Evolutionary conservation across 37 sponge, comb jelly and placozoan species (phyloP).

Genomic region (Ianthella basta): DNA sequence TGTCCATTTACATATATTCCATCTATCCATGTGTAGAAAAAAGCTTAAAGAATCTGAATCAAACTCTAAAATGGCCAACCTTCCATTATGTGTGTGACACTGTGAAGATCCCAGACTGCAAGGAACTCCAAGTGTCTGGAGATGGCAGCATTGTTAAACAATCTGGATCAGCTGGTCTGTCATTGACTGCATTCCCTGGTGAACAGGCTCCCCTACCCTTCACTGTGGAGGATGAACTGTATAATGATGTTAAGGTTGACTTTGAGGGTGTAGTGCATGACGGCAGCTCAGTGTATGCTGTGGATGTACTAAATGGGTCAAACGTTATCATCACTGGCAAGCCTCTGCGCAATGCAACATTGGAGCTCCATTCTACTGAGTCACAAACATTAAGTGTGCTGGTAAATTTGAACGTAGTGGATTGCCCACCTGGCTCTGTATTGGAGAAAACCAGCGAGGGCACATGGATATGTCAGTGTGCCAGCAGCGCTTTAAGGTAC

Average conservation of each 20-base stretch:
- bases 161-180: no score
- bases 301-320: neutral
- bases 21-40: slow-evolving; percentile 42
- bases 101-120: neutral
- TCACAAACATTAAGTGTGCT: neutral
- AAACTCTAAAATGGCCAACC: slow-evolving; percentile 26
- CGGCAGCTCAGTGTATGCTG: neutral
- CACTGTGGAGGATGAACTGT: slow-evolving; percentile 34
- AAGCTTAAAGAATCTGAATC: neutral
- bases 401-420: neutral
- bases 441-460: no score
- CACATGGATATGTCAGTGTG: no score
- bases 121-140: neutral
- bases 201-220: slow-evolving; percentile 28
- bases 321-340: neutral
- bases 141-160: neutral
- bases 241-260: neutral
- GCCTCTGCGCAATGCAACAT: neutral
- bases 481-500: no score
- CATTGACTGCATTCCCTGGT: slow-evolving; percentile 46
- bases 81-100: neutral
- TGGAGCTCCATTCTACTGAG: neutral
- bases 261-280: neutral
- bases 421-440: slow-evolving; percentile 9
- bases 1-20: slow-evolving; percentile 56